Evolutionary conservation across 2,797 vertebrate species (phyloP).

Genomic region (Pseudomugil tenellus): DNA sequence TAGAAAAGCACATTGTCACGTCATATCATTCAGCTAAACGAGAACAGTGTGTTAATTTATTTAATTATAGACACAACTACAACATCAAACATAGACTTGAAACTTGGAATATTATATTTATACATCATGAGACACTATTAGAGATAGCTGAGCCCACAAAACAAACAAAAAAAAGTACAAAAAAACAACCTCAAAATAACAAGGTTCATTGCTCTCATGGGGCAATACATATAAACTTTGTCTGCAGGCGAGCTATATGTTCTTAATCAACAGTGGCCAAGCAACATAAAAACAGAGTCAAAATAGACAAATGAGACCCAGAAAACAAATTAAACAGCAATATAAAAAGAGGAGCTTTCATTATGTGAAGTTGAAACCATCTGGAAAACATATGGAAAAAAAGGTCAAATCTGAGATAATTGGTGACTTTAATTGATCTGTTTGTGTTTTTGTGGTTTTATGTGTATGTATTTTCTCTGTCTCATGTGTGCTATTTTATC

Average conservation of each 20-base stretch:
- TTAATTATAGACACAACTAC: neutral
- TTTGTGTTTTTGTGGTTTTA: too few relatives aligned
- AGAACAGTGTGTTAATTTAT: neutral
- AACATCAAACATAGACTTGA: neutral
- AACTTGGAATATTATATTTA: neutral
- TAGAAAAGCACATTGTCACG: slow-evolving; percentile 18
- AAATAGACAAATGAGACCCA: slow-evolving; percentile 18
- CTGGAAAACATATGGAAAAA: neutral
- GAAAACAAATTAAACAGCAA: neutral
- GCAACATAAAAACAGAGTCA: slow-evolving; percentile 8
- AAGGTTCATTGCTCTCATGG: neutral
- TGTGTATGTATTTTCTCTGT: too few relatives aligned
- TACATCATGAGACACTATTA: neutral
- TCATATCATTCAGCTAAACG: neutral
- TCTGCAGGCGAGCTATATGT: neutral
- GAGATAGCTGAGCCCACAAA: neutral
- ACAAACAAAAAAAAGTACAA: neutral
- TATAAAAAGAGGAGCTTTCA: neutral
- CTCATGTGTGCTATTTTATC: too few relatives aligned
- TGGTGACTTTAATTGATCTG: neutral
- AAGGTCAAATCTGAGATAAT: slow-evolving; percentile 1
- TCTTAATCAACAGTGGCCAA: slow-evolving; percentile 18
- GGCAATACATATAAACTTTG: neutral
- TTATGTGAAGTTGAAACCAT: neutral
- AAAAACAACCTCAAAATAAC: neutral